Conservation (phyloP, 2,888 invertebrate genomes). For the Axea sp. region DNA sequence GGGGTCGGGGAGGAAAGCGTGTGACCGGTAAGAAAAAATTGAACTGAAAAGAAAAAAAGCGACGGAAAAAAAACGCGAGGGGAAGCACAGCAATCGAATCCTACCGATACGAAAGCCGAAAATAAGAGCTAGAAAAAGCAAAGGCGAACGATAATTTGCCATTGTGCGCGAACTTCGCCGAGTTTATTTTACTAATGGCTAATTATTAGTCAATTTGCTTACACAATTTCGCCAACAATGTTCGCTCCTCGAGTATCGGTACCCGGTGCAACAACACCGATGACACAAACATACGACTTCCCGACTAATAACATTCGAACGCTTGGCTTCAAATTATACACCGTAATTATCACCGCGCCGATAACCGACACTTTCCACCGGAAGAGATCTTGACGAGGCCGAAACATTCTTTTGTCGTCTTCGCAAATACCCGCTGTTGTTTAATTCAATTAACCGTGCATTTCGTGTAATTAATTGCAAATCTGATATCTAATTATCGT, state of each 20-base stretch:
- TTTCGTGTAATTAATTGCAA: conserved; percentile 22
- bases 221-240: conserved; percentile 75
- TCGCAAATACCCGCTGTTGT: conserved; percentile 1
- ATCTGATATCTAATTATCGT: conserved; percentile 12
- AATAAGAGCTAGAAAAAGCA: conserved; percentile 58
- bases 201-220: conserved; percentile 75
- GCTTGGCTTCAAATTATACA: conserved; percentile 68
- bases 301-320: conserved; percentile 55
- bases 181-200: conserved; percentile 70
- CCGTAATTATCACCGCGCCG: conserved; percentile 71
- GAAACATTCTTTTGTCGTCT: not conserved
- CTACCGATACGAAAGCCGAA: conserved; percentile 56
- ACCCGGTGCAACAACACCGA: conserved; percentile 59
- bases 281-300: conserved; percentile 51
- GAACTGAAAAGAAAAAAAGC: conserved; percentile 34
- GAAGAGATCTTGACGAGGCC: conserved; percentile 1
- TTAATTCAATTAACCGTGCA: conserved; percentile 9
- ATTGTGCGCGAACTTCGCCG: conserved; percentile 64
- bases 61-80: no score
- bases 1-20: no score
- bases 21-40: conserved; percentile 30
- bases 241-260: conserved; percentile 66
- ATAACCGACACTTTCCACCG: conserved; percentile 65
- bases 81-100: conserved; percentile 60
- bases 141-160: conserved; percentile 71